A percentile compares a stretch with the other conserved stretches of the same genome.
Evolutionary conservation across 2,797 vertebrate genomes (phyloP).

Genomic region (Agapornis canus): DNA sequence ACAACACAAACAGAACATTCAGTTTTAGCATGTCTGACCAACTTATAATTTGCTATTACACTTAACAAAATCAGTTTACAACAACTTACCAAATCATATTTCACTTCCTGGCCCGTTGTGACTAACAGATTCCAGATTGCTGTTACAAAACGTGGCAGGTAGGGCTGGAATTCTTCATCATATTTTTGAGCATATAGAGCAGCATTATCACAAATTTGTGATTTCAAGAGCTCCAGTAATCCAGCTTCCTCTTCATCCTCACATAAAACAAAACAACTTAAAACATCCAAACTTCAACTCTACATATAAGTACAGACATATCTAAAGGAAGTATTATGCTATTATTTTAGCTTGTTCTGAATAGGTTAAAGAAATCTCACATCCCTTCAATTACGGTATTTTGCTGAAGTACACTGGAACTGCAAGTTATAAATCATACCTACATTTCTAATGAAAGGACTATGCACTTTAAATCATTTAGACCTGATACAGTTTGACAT

Average conservation of each 20-base stretch:
- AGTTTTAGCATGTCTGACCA: not conserved
- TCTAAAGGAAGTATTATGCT: not conserved
- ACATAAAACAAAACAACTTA: conserved; percentile 64
- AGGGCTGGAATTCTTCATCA: conserved; percentile 96
- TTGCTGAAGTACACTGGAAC: not conserved
- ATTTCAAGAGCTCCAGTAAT: conserved; percentile 94
- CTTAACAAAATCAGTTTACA: not conserved
- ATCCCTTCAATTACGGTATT: not conserved
- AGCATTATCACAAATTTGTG: conserved; percentile 98
- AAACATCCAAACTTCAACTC: conserved; percentile 13
- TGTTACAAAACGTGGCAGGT: conserved; percentile 94
- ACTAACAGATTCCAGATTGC: conserved; percentile 98
- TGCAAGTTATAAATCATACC: not conserved
- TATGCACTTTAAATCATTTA: not conserved
- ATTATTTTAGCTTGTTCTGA: not conserved
- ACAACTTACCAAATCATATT: conserved; percentile 94
- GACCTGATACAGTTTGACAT: not conserved
- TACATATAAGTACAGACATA: not conserved
- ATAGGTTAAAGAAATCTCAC: not conserved
- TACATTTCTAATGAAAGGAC: not conserved
- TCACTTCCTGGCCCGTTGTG: conserved; percentile 96
- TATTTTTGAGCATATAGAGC: conserved; percentile 98
- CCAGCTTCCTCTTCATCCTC: conserved; percentile 99
- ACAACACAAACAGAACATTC: not conserved
- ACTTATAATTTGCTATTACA: not conserved